Conservation (phyloP, 2,888 invertebrate species). For the Ferrisia virgata region DNA sequence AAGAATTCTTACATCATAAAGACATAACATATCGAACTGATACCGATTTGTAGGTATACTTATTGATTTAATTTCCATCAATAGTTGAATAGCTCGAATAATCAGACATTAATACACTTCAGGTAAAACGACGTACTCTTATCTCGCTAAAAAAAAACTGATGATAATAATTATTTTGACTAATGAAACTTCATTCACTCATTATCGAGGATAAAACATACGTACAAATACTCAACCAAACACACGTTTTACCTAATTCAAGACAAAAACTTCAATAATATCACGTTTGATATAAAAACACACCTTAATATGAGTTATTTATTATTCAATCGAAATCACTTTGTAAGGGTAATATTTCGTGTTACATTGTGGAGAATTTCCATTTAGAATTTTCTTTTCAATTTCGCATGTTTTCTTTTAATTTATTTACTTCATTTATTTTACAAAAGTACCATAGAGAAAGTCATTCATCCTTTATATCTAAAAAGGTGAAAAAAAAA, state of each 20-base stretch:
- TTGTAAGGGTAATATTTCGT: not conserved
- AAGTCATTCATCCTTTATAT: too few species aligned
- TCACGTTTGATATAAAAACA: not conserved
- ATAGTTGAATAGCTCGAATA: not conserved
- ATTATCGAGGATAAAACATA: not conserved
- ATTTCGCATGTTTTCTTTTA: not conserved
- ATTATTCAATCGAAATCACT: not conserved
- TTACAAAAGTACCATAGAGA: not conserved
- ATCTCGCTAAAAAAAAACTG: not conserved
- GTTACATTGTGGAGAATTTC: not conserved
- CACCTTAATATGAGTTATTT: not conserved
- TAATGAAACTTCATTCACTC: conserved; percentile 18
- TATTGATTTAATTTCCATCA: not conserved
- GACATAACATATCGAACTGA: not conserved
- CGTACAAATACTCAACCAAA: not conserved
- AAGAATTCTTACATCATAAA: not conserved
- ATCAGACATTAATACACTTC: not conserved
- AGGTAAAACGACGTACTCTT: not conserved
- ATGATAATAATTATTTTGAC: not conserved
- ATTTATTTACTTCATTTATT: not conserved
- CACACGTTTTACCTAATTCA: not conserved
- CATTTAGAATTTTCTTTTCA: not conserved
- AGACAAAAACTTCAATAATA: not conserved
- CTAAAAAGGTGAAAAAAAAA: too few species aligned
- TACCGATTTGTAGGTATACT: not conserved